These are phyloP conservation scores for Delichon dasypus DNA, from an alignment of 2,797 vertebrate genomes.

Conservation along the genomic window DNA sequence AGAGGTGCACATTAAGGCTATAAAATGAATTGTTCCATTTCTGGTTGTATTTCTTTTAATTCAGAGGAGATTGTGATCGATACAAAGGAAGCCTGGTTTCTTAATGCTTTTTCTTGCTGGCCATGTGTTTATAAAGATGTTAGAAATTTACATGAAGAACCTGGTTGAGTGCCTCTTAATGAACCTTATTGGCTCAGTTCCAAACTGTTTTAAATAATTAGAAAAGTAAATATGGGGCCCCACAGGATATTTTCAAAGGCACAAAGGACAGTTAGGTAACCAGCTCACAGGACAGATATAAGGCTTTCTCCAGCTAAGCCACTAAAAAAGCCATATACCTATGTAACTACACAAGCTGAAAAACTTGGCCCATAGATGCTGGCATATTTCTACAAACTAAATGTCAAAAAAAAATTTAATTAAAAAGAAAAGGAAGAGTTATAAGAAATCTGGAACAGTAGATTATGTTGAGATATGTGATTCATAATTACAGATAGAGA, in stretches of 20 bases:
- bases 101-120: not conserved
- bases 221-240: constrained; percentile 25
- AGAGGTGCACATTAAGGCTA: not conserved
- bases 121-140: not conserved
- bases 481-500: not conserved
- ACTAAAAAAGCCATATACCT: not conserved
- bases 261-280: constrained; percentile 9
- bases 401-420: not conserved
- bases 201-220: constrained; percentile 48
- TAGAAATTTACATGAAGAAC: constrained; percentile 22
- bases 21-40: not conserved
- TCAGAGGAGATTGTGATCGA: not conserved
- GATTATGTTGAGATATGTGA: not conserved
- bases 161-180: constrained; percentile 14
- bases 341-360: not conserved
- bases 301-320: not conserved
- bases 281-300: not conserved
- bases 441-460: not conserved
- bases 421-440: not conserved
- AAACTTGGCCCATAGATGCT: not conserved
- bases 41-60: not conserved
- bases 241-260: constrained; percentile 5
- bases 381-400: not conserved
- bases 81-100: not conserved
- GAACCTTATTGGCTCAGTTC: constrained; percentile 6